Evolutionary conservation across 2,113 vertebrate genomes (phyloP), one percentile per base, ranked within the genome.

Genomic region (Pomatostomus ruficeps): DNA sequence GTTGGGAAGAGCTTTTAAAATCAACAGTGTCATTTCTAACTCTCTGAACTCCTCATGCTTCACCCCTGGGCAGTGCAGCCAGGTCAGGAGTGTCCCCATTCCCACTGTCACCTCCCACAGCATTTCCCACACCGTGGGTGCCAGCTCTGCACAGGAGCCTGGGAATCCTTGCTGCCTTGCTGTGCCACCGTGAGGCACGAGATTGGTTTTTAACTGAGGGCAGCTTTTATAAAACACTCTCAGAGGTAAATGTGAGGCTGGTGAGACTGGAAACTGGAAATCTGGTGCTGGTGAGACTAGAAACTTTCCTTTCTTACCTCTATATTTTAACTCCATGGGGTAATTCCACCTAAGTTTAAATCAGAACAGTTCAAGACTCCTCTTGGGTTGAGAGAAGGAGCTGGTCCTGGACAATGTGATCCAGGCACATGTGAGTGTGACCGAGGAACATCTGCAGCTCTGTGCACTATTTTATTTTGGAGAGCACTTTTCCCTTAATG

Each of bases 1-100:
- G 29, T 12, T 85, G 31, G 62, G 42, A 62, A 59, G 43, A 63
- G 45, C 36, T 96, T 82, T 85, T 36, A 33, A 59, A 51, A 85
- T 3, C 0, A 1, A n/a, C 46, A 16, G 2, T 25, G 11, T 46
- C 0, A 16, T 67, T 93, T 66, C 21, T 40, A 3, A 8, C 40
- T n/a, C 43, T 48, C 22, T 5, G 62, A 18, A 45, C 23, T 26
- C 58, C 35, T 12, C 14, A 23, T 89, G 38, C 82, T 42, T 63
- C 10, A 0, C 54, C 33, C 28, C 71, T 35, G 82, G 75, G 88
- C 58, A 45, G 52, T 14, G 43, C 61, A 51, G 57, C 25, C 70
- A 31, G 82, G 31, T 29, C 42, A 33, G 17, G 15, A 0, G 0
- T 43, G 74, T 66, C 81, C 70, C 66, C 16, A 24, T 24, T 33